Conservation (phyloP, 2,888 invertebrate genomes). For the Lacanobia oleracea region DNA sequence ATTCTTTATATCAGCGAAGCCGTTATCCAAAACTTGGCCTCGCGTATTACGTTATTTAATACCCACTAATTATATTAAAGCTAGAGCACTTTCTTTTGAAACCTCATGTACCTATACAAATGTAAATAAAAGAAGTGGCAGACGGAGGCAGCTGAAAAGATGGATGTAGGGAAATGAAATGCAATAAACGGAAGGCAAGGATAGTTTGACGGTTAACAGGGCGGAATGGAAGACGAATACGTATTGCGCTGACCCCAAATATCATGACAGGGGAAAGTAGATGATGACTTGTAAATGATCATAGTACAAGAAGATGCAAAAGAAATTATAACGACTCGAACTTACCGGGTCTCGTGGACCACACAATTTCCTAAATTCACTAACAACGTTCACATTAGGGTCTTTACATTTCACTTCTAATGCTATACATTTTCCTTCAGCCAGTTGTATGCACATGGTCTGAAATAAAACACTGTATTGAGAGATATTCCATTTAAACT, state of each 20-base stretch:
- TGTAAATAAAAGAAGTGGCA: no score
- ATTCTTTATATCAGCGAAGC: no score
- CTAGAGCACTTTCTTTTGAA: background rate
- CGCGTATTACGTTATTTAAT: background rate
- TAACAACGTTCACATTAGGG: conserved; percentile 89
- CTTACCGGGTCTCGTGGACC: conserved; percentile 95
- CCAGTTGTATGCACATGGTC: conserved; percentile 95
- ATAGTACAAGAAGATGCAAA: no score
- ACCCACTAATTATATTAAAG: background rate
- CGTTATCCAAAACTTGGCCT: no score
- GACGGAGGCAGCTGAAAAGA: background rate
- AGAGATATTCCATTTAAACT: background rate
- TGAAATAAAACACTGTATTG: conserved; percentile 74
- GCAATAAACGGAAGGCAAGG: background rate
- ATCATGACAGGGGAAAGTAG: no score
- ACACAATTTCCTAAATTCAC: conserved; percentile 94
- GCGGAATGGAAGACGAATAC: background rate
- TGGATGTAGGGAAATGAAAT: background rate
- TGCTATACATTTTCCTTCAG: conserved; percentile 96
- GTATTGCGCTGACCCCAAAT: background rate
- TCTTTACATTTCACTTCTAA: conserved; percentile 93
- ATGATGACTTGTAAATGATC: no score
- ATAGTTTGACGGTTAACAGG: background rate
- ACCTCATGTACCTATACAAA: background rate
- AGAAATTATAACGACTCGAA: background rate